A percentile compares a stretch with the other conserved stretches of the same genome.
Evolutionary conservation across 2,888 invertebrate genomes (phyloP).

Genomic region (Drosophila peninsularis): DNA sequence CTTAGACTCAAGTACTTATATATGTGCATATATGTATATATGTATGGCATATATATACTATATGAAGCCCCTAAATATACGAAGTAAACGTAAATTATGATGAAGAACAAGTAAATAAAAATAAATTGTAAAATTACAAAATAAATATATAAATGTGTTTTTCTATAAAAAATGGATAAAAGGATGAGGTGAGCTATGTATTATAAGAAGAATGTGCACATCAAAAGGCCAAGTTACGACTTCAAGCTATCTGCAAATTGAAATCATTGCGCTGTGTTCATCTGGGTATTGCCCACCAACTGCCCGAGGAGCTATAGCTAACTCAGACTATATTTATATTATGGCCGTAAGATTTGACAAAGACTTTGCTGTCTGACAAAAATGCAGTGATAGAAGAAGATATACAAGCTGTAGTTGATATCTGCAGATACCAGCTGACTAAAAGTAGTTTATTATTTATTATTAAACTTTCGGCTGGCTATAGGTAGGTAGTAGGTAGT

Average conservation of each 20-base stretch:
- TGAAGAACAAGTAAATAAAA: conserved; percentile 63
- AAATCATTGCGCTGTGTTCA: neutral
- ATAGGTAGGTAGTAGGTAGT: too few species aligned
- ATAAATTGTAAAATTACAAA: conserved; percentile 63
- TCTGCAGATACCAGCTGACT: too few species aligned
- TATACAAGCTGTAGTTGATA: too few species aligned
- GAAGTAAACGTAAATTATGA: conserved; percentile 60
- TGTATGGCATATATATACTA: conserved; percentile 30
- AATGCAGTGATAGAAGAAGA: too few species aligned
- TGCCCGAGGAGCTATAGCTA: neutral
- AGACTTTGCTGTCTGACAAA: too few species aligned
- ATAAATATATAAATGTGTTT: neutral
- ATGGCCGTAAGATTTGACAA: too few species aligned
- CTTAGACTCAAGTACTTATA: conserved; percentile 75
- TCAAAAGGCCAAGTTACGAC: neutral
- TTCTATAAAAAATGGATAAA: too few species aligned
- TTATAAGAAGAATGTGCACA: neutral
- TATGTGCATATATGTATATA: conserved; percentile 37
- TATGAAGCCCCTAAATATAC: conserved; percentile 49
- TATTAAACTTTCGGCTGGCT: too few species aligned
- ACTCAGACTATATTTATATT: too few species aligned
- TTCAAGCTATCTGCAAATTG: neutral
- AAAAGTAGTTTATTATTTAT: too few species aligned
- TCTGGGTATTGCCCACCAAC: neutral
- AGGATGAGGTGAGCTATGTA: neutral